Evolutionary conservation across 2,888 invertebrate genomes (phyloP).

Genomic region (Gandaritis pyraliata): DNA sequence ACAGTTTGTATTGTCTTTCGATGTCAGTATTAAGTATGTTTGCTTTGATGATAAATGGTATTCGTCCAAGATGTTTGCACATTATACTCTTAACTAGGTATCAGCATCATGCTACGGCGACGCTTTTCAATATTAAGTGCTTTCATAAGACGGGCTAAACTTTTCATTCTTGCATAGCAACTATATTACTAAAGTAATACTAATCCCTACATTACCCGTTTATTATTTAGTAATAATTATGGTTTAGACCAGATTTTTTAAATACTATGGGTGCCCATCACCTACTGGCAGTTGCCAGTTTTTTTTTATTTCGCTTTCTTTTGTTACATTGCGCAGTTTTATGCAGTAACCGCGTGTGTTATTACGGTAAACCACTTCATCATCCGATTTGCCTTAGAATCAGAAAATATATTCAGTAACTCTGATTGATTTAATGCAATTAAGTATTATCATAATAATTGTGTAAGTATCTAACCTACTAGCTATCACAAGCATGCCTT

Average conservation of each 20-base stretch:
- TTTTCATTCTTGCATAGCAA: too few species aligned
- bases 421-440: background rate
- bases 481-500: constrained; percentile 64
- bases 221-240: too few species aligned
- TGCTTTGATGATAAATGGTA: constrained; percentile 40
- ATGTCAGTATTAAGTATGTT: constrained; percentile 60
- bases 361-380: background rate
- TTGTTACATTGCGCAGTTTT: too few species aligned
- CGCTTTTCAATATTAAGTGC: too few species aligned
- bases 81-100: background rate
- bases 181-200: too few species aligned
- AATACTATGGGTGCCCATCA: too few species aligned
- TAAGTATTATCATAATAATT: constrained; percentile 37
- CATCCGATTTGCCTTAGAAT: background rate
- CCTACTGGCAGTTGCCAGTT: too few species aligned
- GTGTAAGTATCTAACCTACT: constrained; percentile 20
- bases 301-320: too few species aligned
- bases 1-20: constrained; percentile 75
- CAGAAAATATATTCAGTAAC: background rate
- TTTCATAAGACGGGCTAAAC: too few species aligned
- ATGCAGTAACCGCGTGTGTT: background rate
- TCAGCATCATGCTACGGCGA: background rate
- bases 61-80: constrained; percentile 5
- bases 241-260: too few species aligned
- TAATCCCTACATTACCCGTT: too few species aligned